phyloP scores from a whole-genome alignment of 2,888 invertebrate species.

The Stomorhina lunata region DNA sequence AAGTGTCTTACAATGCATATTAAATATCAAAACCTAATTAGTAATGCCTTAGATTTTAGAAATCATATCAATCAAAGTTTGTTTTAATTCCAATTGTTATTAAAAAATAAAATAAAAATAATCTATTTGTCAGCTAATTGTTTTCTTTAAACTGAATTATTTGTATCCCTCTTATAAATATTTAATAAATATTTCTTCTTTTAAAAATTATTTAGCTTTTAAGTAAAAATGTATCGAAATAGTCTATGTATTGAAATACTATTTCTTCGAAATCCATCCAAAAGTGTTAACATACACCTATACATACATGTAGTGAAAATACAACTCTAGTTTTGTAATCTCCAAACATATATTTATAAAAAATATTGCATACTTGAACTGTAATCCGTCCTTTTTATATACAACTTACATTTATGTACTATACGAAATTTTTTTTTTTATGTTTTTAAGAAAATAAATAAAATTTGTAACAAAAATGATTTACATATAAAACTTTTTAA shows the following conservation, averaged over 20 bases:
- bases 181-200: too few relatives aligned
- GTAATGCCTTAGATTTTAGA: constrained; percentile 76
- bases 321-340: constrained; percentile 5
- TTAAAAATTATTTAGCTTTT: too few relatives aligned
- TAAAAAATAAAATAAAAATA: neutral
- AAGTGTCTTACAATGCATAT: constrained; percentile 67
- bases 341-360: neutral
- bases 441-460: constrained; percentile 20
- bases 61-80: constrained; percentile 67
- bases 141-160: neutral
- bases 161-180: neutral
- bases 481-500: constrained; percentile 32
- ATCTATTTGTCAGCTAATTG: neutral
- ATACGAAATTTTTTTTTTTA: constrained; percentile 3
- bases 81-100: constrained; percentile 35
- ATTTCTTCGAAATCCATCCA: neutral
- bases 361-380: constrained; percentile 24
- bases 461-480: constrained; percentile 25
- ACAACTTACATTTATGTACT: neutral
- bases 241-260: too few relatives aligned
- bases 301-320: constrained; percentile 7
- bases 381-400: constrained; percentile 59
- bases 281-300: neutral
- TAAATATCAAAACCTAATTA: constrained; percentile 66
- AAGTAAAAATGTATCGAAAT: too few relatives aligned